Evolutionary conservation across 2,797 vertebrate genomes (phyloP).

Genomic region (Anolis apletophallus): DNA sequence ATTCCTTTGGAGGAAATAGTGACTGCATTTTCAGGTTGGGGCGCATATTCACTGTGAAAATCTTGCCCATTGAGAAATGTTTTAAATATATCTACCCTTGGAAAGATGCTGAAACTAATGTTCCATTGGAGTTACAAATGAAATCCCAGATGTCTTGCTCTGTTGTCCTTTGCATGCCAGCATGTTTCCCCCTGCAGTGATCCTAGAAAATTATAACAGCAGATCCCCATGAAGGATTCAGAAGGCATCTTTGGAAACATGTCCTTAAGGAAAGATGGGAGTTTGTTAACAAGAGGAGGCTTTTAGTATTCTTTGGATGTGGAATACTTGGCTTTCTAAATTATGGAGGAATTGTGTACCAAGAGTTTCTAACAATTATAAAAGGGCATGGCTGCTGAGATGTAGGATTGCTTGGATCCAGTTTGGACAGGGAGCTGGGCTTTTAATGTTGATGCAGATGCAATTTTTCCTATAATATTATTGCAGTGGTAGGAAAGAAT

Average conservation of each 20-base stretch:
- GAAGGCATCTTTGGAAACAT: background rate
- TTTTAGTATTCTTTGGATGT: background rate
- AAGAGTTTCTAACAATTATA: conserved; percentile 12
- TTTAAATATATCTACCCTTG: background rate
- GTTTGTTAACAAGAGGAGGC: background rate
- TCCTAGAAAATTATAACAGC: conserved; percentile 1
- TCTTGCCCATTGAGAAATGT: background rate
- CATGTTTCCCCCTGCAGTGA: conserved; percentile 41
- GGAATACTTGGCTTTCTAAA: background rate
- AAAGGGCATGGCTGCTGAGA: background rate
- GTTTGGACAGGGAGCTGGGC: background rate
- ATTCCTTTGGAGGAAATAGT: background rate
- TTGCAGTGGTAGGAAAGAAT: background rate
- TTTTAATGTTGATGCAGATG: background rate
- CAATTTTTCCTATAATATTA: background rate
- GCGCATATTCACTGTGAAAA: background rate
- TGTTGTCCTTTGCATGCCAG: conserved; percentile 34
- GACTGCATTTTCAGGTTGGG: background rate
- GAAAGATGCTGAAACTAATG: background rate
- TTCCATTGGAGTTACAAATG: conserved; percentile 23
- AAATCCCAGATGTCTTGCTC: conserved; percentile 26
- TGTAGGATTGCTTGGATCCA: conserved; percentile 4
- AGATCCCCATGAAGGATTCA: background rate
- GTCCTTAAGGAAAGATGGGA: background rate
- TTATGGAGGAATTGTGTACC: background rate